A percentile compares a stretch with the other conserved stretches of the same genome.
These are phyloP conservation scores for Helicoverpa assulta DNA, from an alignment of 2,888 invertebrate genomes.

Conservation along the genomic window DNA sequence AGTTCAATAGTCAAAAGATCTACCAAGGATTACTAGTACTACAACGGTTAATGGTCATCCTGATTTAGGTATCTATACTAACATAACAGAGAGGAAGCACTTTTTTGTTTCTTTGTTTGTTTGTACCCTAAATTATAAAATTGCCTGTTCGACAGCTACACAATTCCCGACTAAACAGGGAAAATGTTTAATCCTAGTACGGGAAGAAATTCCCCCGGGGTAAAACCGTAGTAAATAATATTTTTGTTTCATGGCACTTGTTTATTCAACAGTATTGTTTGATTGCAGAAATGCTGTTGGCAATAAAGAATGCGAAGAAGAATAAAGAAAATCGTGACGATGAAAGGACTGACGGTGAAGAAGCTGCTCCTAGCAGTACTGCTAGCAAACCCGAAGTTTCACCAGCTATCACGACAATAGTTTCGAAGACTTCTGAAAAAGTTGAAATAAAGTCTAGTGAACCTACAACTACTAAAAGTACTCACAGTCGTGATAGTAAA, in stretches of 20 bases:
- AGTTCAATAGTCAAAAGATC: conserved; percentile 19
- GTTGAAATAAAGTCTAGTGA: background rate
- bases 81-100: too few relatives aligned
- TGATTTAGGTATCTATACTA: background rate
- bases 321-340: conserved; percentile 63
- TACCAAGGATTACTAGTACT: conserved; percentile 1
- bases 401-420: background rate
- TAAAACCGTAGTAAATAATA: background rate
- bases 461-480: background rate
- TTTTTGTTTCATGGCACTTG: too few relatives aligned
- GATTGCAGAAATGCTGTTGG: conserved; percentile 79
- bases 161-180: too few relatives aligned
- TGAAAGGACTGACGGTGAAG: conserved; percentile 15
- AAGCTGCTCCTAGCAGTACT: conserved; percentile 4
- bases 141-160: too few relatives aligned
- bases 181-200: too few relatives aligned
- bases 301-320: conserved; percentile 81
- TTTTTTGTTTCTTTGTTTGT: too few relatives aligned
- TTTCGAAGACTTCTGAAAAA: background rate
- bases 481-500: background rate
- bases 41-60: too few relatives aligned
- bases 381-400: background rate
- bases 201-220: too few relatives aligned
- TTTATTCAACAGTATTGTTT: background rate
- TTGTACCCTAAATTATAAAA: too few relatives aligned